Evolutionary conservation across 53 echinoderm and acorn worm genomes (phyloP), one percentile per base, ranked within the genome.

Genomic region (Crossaster papposus): DNA sequence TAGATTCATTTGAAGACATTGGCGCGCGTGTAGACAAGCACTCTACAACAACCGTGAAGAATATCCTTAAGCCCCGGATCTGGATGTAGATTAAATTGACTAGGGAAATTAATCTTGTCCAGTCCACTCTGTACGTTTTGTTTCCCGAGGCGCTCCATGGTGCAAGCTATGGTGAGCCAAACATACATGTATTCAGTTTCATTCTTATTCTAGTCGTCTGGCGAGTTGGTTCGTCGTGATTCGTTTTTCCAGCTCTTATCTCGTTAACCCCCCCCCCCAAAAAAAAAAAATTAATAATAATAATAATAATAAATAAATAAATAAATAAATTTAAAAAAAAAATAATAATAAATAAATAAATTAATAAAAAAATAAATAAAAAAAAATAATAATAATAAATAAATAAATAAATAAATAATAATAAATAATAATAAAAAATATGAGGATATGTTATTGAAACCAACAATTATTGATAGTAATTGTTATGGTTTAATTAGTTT

Each of bases 71-170:
- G 68, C n/a, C 28, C 68, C 68, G 28, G 24, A 68, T 68, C 68
- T 68, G 24, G 68, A 68, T 68, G 28, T 68, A 26, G 68, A 68
- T 68, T 68, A 68, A 68, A 68, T 68, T 9, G 68, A 68, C 68
- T 68, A 9, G 68, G 68, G 28, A 68, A 68, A 68, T 68, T 68
- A 68, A 68, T 68, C 68, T 68, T 68, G 68, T 26, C 68, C 17
- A 28, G 68, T 68, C 68, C 68, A 68, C 68, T 68, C 68, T 68
- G 28, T 9, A 23, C 58, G n/a, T 24, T 26, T 68, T 26, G 24
- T 68, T 28, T 4, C 68, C 68, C 22, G 20, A 26, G 28, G 68
- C 28, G 28, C 68, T n/a, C 68, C 24, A 68, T 68, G 28, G 68
- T 4, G 28, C 22, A 26, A 68, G 10, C 20, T 23, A 68, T 68